Conservation (phyloP, 1,140 invertebrate genomes). For the Apis laboriosa region DNA sequence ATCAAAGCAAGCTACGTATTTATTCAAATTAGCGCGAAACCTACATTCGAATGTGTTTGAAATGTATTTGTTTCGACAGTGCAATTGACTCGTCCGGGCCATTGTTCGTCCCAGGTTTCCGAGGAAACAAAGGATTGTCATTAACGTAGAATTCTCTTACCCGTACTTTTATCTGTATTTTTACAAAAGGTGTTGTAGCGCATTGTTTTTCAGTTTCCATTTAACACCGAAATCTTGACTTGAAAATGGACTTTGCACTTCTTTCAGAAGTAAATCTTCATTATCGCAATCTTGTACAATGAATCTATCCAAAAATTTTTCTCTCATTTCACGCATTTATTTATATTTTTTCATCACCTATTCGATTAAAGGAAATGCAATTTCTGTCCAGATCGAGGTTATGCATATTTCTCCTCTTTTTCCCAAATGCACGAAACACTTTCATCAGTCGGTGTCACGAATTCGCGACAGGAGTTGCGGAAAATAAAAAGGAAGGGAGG, state of each 20-base stretch:
- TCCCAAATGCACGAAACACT: background rate
- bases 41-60: background rate
- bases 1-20: background rate
- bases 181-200: background rate
- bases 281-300: background rate
- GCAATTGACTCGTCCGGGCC: background rate
- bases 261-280: background rate
- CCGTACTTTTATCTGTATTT: background rate
- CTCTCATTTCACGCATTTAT: too few relatives aligned
- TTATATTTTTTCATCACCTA: background rate
- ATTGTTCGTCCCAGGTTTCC: background rate
- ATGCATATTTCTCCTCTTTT: background rate
- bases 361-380: background rate
- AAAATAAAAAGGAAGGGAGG: too few relatives aligned
- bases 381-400: background rate
- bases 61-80: background rate
- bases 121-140: background rate
- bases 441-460: background rate
- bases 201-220: background rate
- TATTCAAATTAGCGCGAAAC: conserved; percentile 1
- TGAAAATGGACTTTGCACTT: background rate
- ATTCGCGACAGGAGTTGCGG: conserved; percentile 1
- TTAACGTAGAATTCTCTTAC: conserved; percentile 1
- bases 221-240: background rate
- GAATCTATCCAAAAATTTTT: background rate